These are phyloP conservation scores for Parazoanthus atlanticus DNA, from an alignment of 92 coral and sea anemone species.

Conservation along the genomic window DNA sequence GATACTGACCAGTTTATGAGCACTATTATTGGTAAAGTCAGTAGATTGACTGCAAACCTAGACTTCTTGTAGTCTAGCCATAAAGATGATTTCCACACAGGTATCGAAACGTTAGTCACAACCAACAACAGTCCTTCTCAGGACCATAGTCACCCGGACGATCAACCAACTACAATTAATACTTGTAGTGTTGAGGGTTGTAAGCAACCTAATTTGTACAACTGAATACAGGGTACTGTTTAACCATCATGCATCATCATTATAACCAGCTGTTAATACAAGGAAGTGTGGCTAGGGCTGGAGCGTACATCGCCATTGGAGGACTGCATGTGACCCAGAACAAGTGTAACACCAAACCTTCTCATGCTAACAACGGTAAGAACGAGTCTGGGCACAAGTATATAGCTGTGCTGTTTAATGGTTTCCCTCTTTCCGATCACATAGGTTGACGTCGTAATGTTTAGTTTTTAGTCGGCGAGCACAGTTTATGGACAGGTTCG, in stretches of 20 bases:
- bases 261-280: slow-evolving; percentile 44
- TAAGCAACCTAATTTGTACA: background rate
- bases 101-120: background rate
- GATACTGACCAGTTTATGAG: too few relatives aligned
- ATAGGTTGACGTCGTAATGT: background rate
- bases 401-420: background rate
- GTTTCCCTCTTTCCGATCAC: too few relatives aligned
- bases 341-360: slow-evolving; percentile 50
- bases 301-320: slow-evolving; percentile 63
- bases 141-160: too few relatives aligned
- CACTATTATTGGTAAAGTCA: too few relatives aligned
- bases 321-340: slow-evolving; percentile 50
- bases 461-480: background rate
- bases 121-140: background rate
- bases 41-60: too few relatives aligned
- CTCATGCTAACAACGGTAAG: slow-evolving; percentile 53
- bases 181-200: background rate
- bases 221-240: background rate
- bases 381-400: too few relatives aligned
- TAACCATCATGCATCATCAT: background rate
- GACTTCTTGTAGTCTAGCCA: too few relatives aligned
- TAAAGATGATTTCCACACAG: too few relatives aligned
- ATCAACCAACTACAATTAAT: background rate
- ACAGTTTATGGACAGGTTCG: background rate
- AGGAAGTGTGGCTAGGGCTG: slow-evolving; percentile 37